These are phyloP conservation scores for Eumaeus atala DNA, from an alignment of 1,140 invertebrate genomes.

Conservation along the genomic window DNA sequence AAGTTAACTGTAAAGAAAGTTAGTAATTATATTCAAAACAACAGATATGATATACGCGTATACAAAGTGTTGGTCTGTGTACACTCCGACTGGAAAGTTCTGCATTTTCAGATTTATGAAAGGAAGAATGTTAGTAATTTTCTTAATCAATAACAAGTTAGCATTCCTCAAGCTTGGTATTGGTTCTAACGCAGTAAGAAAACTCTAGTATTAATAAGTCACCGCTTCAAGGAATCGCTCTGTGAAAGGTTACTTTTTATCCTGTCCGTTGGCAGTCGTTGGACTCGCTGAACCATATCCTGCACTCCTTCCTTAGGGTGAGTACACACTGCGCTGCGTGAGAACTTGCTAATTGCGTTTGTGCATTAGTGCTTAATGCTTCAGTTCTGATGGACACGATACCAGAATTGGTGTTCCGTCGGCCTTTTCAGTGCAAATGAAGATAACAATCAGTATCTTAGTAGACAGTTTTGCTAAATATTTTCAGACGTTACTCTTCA, in stretches of 20 bases:
- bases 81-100: too few relatives aligned
- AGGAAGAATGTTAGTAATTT: too few relatives aligned
- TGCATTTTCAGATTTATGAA: too few relatives aligned
- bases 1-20: too few relatives aligned
- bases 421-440: not conserved
- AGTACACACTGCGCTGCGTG: constrained; percentile 38
- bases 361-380: constrained; percentile 22
- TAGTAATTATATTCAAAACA: too few relatives aligned
- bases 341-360: constrained; percentile 49
- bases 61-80: too few relatives aligned
- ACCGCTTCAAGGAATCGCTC: constrained; percentile 18
- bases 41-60: too few relatives aligned
- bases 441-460: not conserved
- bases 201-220: constrained; percentile 11
- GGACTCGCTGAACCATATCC: constrained; percentile 57
- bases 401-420: constrained; percentile 2
- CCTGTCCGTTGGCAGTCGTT: constrained; percentile 42
- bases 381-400: constrained; percentile 10
- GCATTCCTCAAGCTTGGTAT: not conserved
- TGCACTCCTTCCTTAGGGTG: constrained; percentile 56
- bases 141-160: too few relatives aligned
- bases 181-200: constrained; percentile 1
- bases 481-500: too few relatives aligned
- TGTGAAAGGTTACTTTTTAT: constrained; percentile 42
- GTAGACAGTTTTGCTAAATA: too few relatives aligned